Evolutionary conservation across 2,113 vertebrate genomes (phyloP), one percentile per base, ranked within the genome.

Genomic region (Ia io): DNA sequence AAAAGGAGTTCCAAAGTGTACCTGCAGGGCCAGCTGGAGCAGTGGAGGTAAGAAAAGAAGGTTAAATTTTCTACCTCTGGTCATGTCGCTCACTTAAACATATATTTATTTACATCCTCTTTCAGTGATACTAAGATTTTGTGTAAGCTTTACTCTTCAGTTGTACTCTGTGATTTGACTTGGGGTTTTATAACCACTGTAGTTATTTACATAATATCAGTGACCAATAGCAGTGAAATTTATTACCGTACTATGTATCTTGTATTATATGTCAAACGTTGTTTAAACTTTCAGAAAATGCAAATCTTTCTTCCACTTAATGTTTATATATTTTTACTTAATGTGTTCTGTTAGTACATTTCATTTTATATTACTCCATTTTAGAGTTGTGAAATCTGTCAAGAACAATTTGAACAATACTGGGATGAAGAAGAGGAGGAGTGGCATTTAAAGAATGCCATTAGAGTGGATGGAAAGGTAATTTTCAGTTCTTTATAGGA

Each of bases 351-450:
- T 73, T 76, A 63, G 4, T 95, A 90, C 92, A 80, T 80, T 87
- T 96, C 4, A 71, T 96, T 97, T 96, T 89, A 87, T 71, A 9
- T 84, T 85, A 74, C 97, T 96, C 80, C 83, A 65, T 98, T 96
- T 90, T 97, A 99, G 99, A 98, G 98, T 32, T 99, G 99, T 98
- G 99, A 99, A 97, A 99, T 99, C 97, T 99, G 99, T 93, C 99
- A 99, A 97, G 99, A 99, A 96, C 98, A 99, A 49, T 99, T 99
- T 98, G 99, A 99, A 98, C 99, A 99, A 78, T 99, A 99, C 90
- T 99, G 99, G 99, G 99, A 99, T 97, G 99, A 99, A 97, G 99
- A 99, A 13, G 99, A 99, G 96, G 99, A 99, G 90, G 99, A 99
- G 94, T 99, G 99, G 99, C 99, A 99, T 94, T 98, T 99, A 88